phyloP scores from a whole-genome alignment of 2,113 vertebrate species.

The Furnarius figulus region DNA sequence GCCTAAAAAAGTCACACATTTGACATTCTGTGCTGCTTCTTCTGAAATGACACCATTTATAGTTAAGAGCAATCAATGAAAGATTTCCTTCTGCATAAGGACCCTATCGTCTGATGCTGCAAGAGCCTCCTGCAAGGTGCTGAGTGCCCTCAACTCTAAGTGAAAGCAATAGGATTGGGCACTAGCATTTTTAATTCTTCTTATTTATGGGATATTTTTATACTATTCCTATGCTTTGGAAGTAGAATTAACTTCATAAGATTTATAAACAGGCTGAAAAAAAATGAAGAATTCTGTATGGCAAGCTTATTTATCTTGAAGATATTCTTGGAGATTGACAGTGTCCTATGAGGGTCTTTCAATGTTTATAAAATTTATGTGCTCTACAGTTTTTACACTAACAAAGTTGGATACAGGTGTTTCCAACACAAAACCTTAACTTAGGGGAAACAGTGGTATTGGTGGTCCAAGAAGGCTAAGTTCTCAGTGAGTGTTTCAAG shows the following conservation, averaged over 20 bases:
- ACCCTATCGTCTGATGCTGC: conserved; percentile 37
- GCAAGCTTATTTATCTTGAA: conserved; percentile 32
- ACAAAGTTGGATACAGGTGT: conserved; percentile 28
- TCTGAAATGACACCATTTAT: conserved; percentile 39
- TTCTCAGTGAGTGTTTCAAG: conserved; percentile 42
- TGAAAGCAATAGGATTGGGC: conserved; percentile 58
- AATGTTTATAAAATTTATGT: neutral
- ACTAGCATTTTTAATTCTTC: conserved; percentile 14
- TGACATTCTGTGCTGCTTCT: conserved; percentile 24
- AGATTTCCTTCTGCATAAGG: conserved; percentile 54
- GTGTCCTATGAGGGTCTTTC: conserved; percentile 14
- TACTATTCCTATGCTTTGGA: neutral
- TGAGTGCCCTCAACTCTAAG: conserved; percentile 43
- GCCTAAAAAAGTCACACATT: neutral
- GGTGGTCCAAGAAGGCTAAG: conserved; percentile 15
- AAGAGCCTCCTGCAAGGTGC: conserved; percentile 58
- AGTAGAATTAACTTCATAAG: neutral
- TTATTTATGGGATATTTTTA: neutral
- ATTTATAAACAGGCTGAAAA: neutral
- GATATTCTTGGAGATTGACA: conserved; percentile 26
- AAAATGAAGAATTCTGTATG: neutral
- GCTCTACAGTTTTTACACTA: conserved; percentile 29
- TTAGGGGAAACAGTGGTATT: neutral
- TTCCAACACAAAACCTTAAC: neutral
- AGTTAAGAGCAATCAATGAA: conserved; percentile 64